Evolutionary conservation across 1,140 invertebrate species (phyloP), one percentile per base, ranked within the genome.

Genomic region (Drosophila rufa): DNA sequence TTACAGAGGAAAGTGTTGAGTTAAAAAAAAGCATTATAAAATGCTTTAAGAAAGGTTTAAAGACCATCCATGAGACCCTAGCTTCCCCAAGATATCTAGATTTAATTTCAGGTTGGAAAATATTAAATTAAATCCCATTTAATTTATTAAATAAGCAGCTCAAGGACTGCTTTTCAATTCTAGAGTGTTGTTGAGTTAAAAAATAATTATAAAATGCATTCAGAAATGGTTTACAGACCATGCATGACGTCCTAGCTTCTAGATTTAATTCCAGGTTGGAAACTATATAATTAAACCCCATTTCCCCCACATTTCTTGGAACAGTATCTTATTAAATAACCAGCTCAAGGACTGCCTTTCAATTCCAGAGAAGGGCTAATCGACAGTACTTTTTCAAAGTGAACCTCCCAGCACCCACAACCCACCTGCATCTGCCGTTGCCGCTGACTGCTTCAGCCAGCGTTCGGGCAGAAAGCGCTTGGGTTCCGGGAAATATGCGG

Each of bases 391-490:
- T 55, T 64, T 36, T 30, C 60, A 2, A 9, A 42, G 60, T 42
- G 36, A 56, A 25, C 14, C 17, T 4, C 30, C 25, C 5, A 25
- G 12, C 15, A n/a, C 12, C 15, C 48, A 0, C 15, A 9, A 51
- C 66, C 75, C n/a, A 90, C 84, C 80, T 78, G 78, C 40, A 59
- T 66, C 67, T 22, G 66, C 22, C 40, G 83, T 53, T 7, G 51
- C 17, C 36, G 81, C 43, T 19, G 56, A 71, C 43, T 91, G 85
- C 84, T 94, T 94, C 30, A 97, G 78, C 97, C 97, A 98, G 46
- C 97, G 93, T 83, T 97, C 96, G 0, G 97, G 97, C 3, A 94
- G 62, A 91, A 97, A 97, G 61, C 94, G 92, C 2, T 95, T 91
- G 33, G 96, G 95, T 6, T 95, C 91, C 1, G 94, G 92, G 83